Percentiles rank a stretch among this genome's conserved stretches.
Evolutionary conservation across 2,113 vertebrate species (phyloP).

Genomic region (Acrocephalus arundinaceus): DNA sequence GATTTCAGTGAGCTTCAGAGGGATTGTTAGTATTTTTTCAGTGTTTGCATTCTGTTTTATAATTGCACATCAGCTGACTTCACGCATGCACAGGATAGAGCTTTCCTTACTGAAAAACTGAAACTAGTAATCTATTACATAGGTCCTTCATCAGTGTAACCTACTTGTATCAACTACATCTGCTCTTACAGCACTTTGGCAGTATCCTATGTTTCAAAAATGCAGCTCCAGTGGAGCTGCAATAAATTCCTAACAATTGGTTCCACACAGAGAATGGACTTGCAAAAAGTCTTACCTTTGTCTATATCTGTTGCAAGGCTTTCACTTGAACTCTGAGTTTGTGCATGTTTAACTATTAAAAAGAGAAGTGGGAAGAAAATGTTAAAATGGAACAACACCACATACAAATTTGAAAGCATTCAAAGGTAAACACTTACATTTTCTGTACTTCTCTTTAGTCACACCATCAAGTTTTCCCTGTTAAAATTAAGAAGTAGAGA

Average conservation of each 20-base stretch:
- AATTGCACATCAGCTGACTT: not conserved
- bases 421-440: slow-evolving; percentile 74
- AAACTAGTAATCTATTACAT: not conserved
- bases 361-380: not conserved
- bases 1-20: not conserved
- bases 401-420: not conserved
- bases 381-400: not conserved
- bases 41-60: not conserved
- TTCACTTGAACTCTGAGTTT: slow-evolving; percentile 77
- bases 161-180: not conserved
- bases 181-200: not conserved
- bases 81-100: not conserved
- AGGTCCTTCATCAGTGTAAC: not conserved
- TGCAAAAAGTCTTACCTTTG: slow-evolving; percentile 79
- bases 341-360: slow-evolving; percentile 77
- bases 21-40: not conserved
- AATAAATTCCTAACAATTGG: not conserved
- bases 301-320: slow-evolving; percentile 76
- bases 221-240: not conserved
- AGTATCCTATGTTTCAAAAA: not conserved
- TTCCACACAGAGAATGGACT: not conserved
- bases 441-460: slow-evolving; percentile 73
- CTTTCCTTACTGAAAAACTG: not conserved
- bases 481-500: not conserved
- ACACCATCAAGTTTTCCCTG: slow-evolving; percentile 79